phyloP scores from a whole-genome alignment of 2,113 vertebrate species.

The Oncorhynchus masou region DNA sequence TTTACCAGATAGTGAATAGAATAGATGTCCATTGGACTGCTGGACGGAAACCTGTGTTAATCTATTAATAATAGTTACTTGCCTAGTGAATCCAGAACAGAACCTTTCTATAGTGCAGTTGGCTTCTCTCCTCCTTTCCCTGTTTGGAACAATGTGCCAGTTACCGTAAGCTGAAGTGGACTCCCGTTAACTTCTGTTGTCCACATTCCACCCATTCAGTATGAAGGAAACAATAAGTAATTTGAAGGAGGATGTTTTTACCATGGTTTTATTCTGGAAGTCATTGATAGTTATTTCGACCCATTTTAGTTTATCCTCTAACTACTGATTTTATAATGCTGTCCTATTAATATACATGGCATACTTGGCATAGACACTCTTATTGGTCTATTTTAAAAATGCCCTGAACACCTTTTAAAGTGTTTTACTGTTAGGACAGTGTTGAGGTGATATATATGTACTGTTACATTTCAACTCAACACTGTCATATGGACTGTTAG shows the following conservation, averaged over 20 bases:
- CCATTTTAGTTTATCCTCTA: constrained; percentile 39
- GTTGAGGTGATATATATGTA: too few species aligned
- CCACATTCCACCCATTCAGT: constrained; percentile 49
- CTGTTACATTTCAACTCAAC: too few species aligned
- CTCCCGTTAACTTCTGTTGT: constrained; percentile 41
- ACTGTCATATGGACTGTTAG: too few species aligned
- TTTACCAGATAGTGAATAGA: constrained; percentile 57
- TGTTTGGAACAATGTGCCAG: constrained; percentile 56
- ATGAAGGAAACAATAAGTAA: constrained; percentile 66
- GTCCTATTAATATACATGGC: constrained; percentile 37
- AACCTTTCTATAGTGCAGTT: constrained; percentile 35
- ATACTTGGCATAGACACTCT: background rate
- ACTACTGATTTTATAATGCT: constrained; percentile 44
- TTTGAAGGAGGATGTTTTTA: constrained; percentile 71
- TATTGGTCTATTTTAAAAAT: background rate
- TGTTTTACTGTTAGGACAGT: too few species aligned
- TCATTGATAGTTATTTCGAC: constrained; percentile 51
- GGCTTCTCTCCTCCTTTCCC: constrained; percentile 8
- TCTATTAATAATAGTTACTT: constrained; percentile 70
- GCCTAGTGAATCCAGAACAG: constrained; percentile 43
- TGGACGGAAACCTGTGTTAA: constrained; percentile 51
- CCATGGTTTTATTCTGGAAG: constrained; percentile 59
- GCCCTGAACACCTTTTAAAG: too few species aligned
- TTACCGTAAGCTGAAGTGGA: constrained; percentile 61
- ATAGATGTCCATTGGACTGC: background rate